Evolutionary conservation across 2,113 vertebrate species (phyloP).

Genomic region (Entomyzon cyanotis): DNA sequence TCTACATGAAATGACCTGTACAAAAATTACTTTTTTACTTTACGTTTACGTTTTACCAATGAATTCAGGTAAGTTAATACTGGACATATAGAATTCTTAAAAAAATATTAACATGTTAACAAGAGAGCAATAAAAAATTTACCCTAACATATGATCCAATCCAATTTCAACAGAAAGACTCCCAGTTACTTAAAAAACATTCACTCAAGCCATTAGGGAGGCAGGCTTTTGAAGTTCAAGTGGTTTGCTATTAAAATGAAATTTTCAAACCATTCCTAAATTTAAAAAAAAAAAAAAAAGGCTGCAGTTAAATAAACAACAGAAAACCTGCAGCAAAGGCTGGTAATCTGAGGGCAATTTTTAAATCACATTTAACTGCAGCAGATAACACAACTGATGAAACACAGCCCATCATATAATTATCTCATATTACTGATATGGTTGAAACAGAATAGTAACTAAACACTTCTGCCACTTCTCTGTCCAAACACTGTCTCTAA

Average conservation of each 20-base stretch:
- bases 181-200: not conserved
- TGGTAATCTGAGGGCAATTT: constrained; percentile 27
- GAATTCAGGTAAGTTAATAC: not conserved
- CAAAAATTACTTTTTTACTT: not conserved
- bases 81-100: not conserved
- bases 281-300: not conserved
- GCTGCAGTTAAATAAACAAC: not conserved
- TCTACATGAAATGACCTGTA: not conserved
- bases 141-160: not conserved
- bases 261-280: not conserved
- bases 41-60: not conserved
- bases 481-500: not conserved
- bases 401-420: constrained; percentile 40
- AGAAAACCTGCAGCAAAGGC: constrained; percentile 5
- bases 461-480: constrained; percentile 28
- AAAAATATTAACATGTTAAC: not conserved
- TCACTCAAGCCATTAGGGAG: not conserved
- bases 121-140: not conserved
- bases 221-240: not conserved
- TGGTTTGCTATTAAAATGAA: not conserved
- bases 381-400: constrained; percentile 45
- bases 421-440: constrained; percentile 57
- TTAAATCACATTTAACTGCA: constrained; percentile 58
- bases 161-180: not conserved
- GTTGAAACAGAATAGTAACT: constrained; percentile 48